phyloP scores from a whole-genome alignment of 2,797 vertebrate genomes.

The Manis javanica region DNA sequence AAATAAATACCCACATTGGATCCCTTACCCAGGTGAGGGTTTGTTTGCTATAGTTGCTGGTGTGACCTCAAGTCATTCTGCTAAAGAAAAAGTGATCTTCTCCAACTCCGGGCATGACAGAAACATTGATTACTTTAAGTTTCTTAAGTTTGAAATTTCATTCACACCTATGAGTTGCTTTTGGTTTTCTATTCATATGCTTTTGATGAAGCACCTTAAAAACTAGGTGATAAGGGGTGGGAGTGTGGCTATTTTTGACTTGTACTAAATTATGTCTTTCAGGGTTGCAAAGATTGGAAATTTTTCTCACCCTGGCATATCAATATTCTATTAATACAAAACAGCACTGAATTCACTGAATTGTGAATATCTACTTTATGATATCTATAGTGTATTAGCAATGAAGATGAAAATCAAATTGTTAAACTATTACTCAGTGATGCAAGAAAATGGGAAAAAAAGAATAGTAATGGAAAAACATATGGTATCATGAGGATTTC shows the following conservation, averaged over 20 bases:
- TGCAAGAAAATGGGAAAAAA: not conserved
- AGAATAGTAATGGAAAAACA: constrained; percentile 5
- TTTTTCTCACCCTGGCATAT: constrained; percentile 34
- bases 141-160: not conserved
- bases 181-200: not conserved
- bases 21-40: not conserved
- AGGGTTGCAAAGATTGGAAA: constrained; percentile 28
- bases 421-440: not conserved
- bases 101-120: not conserved
- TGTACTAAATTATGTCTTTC: not conserved
- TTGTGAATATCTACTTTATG: too few species aligned
- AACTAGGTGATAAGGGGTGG: not conserved
- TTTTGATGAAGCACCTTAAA: not conserved
- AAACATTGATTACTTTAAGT: not conserved
- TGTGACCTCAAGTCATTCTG: not conserved
- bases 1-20: not conserved
- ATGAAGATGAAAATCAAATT: not conserved
- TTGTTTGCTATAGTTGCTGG: not conserved
- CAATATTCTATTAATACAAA: constrained; percentile 47
- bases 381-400: not conserved
- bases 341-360: not conserved
- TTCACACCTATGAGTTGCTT: not conserved
- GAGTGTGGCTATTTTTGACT: not conserved
- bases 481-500: not conserved
- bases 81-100: not conserved